These are phyloP conservation scores for Dicyrtoma fusca DNA, from an alignment of 2,888 invertebrate species.

Conservation along the genomic window DNA sequence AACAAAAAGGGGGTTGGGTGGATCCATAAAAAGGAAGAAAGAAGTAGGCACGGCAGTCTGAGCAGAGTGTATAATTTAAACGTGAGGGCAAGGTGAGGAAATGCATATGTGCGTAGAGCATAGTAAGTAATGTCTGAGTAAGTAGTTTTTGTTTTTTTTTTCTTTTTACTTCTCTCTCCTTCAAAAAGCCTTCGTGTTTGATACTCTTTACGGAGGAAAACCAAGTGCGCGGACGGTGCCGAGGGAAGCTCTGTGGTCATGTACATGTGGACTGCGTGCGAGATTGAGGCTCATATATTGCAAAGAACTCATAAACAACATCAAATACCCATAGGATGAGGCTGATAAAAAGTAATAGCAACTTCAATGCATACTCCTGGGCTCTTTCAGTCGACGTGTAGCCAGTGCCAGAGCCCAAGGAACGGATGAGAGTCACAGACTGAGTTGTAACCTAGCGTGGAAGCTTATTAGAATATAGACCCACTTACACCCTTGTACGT, in stretches of 20 bases:
- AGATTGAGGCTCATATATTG: slow-evolving; percentile 23
- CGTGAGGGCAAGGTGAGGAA: slow-evolving; percentile 41
- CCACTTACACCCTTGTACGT: no score
- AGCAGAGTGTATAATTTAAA: slow-evolving; percentile 36
- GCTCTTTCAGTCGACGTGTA: not conserved
- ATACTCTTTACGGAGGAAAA: not conserved
- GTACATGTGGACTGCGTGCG: slow-evolving; percentile 24
- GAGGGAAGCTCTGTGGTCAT: not conserved
- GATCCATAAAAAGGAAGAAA: slow-evolving; percentile 38
- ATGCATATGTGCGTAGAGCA: slow-evolving; percentile 29
- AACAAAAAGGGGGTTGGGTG: slow-evolving; percentile 46
- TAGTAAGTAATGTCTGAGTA: slow-evolving; percentile 8
- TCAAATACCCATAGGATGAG: slow-evolving; percentile 22
- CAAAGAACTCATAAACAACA: slow-evolving; percentile 33
- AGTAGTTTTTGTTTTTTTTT: slow-evolving; percentile 16
- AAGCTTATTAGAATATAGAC: no score
- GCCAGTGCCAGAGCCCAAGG: not conserved
- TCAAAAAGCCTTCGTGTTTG: not conserved
- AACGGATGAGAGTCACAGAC: no score
- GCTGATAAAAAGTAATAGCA: slow-evolving; percentile 15
- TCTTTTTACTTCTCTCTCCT: not conserved
- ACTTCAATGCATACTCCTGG: not conserved
- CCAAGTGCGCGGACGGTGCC: not conserved
- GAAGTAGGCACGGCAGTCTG: slow-evolving; percentile 22
- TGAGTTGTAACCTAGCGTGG: no score